A percentile compares a stretch with the other conserved stretches of the same genome.
phyloP scores from a whole-genome alignment of 1,140 invertebrate genomes.

The Orius insidiosus region DNA sequence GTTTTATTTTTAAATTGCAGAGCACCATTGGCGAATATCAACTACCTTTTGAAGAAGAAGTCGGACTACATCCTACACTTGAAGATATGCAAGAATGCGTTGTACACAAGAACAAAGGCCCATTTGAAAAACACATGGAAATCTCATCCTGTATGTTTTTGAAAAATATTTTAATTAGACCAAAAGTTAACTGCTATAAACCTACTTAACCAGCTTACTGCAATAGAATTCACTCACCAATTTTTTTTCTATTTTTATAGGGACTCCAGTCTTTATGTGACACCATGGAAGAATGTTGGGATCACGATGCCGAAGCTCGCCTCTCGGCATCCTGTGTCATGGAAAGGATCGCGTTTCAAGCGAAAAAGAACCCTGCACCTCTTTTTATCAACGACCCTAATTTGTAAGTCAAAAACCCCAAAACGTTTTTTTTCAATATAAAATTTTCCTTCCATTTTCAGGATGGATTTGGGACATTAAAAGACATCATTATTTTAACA shows the following conservation, averaged over 20 bases:
- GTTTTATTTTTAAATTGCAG: slow-evolving; percentile 22
- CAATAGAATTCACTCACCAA: too few relatives aligned
- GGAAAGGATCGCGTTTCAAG: slow-evolving; percentile 39
- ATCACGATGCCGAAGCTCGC: slow-evolving; percentile 91
- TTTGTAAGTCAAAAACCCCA: background rate
- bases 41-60: slow-evolving; percentile 87
- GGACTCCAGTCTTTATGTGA: slow-evolving; percentile 65
- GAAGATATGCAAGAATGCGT: slow-evolving; percentile 96
- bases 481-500: background rate
- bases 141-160: slow-evolving; percentile 55
- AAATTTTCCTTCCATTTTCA: slow-evolving; percentile 2
- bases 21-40: slow-evolving; percentile 65
- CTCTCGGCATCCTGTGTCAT: slow-evolving; percentile 89
- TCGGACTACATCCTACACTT: slow-evolving; percentile 83
- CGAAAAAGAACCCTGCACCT: slow-evolving; percentile 11
- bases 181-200: too few relatives aligned
- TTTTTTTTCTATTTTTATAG: too few relatives aligned
- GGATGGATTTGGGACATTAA: slow-evolving; percentile 9
- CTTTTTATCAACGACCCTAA: slow-evolving; percentile 14
- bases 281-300: slow-evolving; percentile 97
- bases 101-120: slow-evolving; percentile 77
- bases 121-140: slow-evolving; percentile 69
- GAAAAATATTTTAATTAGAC: too few relatives aligned
- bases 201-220: too few relatives aligned
- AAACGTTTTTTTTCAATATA: background rate